Conservation (phyloP, 2,888 invertebrate genomes). For the Tipula helvola region DNA sequence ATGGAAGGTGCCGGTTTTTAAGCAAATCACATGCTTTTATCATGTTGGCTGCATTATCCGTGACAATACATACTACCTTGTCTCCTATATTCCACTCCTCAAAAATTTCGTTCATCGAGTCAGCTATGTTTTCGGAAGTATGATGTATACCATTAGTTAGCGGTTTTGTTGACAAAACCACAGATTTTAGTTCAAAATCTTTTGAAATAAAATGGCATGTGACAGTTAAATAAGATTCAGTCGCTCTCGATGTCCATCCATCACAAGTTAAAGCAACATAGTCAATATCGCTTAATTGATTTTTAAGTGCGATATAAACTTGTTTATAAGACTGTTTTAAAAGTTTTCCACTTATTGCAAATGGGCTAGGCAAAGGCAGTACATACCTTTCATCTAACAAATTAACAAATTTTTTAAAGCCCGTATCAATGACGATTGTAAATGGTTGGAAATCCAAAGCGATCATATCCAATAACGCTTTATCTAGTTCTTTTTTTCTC, state of each 20-base stretch:
- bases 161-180: not conserved
- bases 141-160: not conserved
- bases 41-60: not conserved
- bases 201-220: no score
- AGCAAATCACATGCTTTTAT: not conserved
- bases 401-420: not conserved
- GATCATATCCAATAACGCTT: not conserved
- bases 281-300: no score
- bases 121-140: not conserved
- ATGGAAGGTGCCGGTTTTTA: not conserved
- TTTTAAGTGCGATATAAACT: not conserved
- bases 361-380: not conserved
- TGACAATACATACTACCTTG: not conserved
- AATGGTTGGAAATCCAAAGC: not conserved
- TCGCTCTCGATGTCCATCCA: not conserved
- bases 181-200: not conserved
- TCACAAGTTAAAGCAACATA: no score
- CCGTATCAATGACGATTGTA: not conserved
- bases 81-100: not conserved
- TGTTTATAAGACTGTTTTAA: not conserved
- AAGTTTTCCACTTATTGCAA: not conserved
- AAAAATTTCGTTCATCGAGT: not conserved
- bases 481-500: not conserved
- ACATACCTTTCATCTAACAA: not conserved
- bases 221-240: no score